A percentile compares a stretch with the other conserved stretches of the same genome.
phyloP scores from a whole-genome alignment of 2,113 vertebrate species.

The Alosa alosa region DNA sequence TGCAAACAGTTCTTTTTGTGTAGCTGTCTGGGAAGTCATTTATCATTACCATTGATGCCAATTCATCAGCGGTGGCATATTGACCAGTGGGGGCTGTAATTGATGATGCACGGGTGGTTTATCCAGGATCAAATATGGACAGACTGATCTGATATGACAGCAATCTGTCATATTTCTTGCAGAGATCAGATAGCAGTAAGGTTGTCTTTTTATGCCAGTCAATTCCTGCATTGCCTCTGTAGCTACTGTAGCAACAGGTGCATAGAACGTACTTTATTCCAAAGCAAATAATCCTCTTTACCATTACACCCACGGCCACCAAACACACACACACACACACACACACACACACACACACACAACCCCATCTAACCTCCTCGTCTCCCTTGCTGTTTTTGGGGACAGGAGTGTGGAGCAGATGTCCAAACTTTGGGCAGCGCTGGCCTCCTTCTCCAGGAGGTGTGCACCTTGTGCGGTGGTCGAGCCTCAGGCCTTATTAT shows the following conservation, averaged over 20 bases:
- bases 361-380: no score
- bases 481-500: no score
- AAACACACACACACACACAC: no score
- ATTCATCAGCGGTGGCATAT: background rate
- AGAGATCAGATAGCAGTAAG: background rate
- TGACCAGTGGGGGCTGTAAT: background rate
- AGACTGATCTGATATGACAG: background rate
- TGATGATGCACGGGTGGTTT: background rate
- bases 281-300: no score
- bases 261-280: background rate
- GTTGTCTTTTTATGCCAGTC: background rate
- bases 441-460: no score
- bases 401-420: no score
- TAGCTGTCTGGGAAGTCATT: background rate
- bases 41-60: background rate
- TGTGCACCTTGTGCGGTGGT: no score
- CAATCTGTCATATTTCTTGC: background rate
- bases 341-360: no score
- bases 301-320: no score
- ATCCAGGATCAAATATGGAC: background rate
- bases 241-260: background rate
- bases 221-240: background rate
- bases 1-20: background rate
- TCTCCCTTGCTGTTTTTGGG: no score
- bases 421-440: no score